These are phyloP conservation scores for Sinonovacula constricta DNA, from an alignment of 1,140 invertebrate species.

Conservation along the genomic window DNA sequence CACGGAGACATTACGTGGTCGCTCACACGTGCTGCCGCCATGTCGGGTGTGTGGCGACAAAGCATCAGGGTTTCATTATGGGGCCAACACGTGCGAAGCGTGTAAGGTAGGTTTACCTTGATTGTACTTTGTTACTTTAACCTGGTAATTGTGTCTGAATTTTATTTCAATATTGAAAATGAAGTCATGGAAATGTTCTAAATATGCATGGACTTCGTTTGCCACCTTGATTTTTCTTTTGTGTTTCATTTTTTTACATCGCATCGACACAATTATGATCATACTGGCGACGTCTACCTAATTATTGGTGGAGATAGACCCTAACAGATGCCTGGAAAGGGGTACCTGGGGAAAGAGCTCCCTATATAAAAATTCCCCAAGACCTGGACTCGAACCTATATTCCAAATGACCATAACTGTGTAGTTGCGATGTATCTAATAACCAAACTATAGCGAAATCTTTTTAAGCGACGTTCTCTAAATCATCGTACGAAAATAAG, in stretches of 20 bases:
- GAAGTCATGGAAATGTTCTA: neutral
- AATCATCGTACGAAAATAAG: neutral
- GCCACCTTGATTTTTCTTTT: neutral
- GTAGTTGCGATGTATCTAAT: too few relatives aligned
- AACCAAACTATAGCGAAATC: neutral
- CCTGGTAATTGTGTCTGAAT: neutral
- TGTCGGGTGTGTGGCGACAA: conserved; percentile 80
- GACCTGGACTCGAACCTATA: too few relatives aligned
- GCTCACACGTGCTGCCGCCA: conserved; percentile 64
- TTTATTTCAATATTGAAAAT: neutral
- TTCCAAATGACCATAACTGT: too few relatives aligned
- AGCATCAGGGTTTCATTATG: conserved; percentile 80
- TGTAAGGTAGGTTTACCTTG: conserved; percentile 75
- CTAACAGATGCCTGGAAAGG: neutral
- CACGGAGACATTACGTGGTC: too few relatives aligned
- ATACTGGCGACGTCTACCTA: too few relatives aligned
- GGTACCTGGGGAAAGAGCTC: too few relatives aligned
- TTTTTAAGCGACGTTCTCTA: neutral
- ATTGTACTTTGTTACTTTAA: neutral
- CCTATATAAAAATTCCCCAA: too few relatives aligned
- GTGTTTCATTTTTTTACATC: neutral
- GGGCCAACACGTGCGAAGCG: conserved; percentile 80
- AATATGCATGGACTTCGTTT: neutral
- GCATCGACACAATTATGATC: too few relatives aligned
- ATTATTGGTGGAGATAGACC: too few relatives aligned